Percentiles rank a stretch among this genome's conserved stretches.
phyloP scores from a whole-genome alignment of 2,797 vertebrate genomes.

The Liparis tanakae region DNA sequence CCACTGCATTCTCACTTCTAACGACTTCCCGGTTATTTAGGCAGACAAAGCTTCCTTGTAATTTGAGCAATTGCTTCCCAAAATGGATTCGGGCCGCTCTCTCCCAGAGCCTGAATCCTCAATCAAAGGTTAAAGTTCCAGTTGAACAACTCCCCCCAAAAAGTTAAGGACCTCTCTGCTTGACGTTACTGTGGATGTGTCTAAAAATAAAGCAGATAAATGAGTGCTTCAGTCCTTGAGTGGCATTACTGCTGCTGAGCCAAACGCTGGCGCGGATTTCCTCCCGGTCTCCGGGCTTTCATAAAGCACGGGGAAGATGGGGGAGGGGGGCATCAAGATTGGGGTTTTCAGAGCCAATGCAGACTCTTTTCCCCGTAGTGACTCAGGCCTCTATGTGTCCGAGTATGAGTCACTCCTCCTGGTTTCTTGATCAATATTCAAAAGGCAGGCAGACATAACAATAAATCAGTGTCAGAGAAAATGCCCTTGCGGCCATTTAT shows the following conservation, averaged over 20 bases:
- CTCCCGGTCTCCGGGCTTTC: slow-evolving; percentile 41
- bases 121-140: slow-evolving; percentile 54
- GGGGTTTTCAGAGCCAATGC: slow-evolving; percentile 49
- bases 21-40: slow-evolving; percentile 25
- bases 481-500: slow-evolving; percentile 71
- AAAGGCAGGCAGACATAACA: slow-evolving; percentile 73
- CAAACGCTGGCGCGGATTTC: slow-evolving; percentile 54
- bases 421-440: slow-evolving; percentile 75
- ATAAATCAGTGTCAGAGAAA: slow-evolving; percentile 74
- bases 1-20: slow-evolving; percentile 19
- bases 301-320: slow-evolving; percentile 36
- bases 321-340: slow-evolving; percentile 36
- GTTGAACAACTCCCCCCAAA: slow-evolving; percentile 33
- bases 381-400: slow-evolving; percentile 68
- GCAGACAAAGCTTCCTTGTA: slow-evolving; percentile 11
- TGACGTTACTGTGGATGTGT: slow-evolving; percentile 36
- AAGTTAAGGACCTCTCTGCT: slow-evolving; percentile 38
- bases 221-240: slow-evolving; percentile 59
- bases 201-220: slow-evolving; percentile 64
- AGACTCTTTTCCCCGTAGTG: slow-evolving; percentile 61
- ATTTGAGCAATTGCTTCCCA: slow-evolving; percentile 16
- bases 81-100: slow-evolving; percentile 24
- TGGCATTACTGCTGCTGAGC: slow-evolving; percentile 42
- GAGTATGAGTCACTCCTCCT: slow-evolving; percentile 66
- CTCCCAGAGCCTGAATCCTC: slow-evolving; percentile 32